Conservation (phyloP, 2,113 vertebrate genomes). For the Butorides virescens region DNA sequence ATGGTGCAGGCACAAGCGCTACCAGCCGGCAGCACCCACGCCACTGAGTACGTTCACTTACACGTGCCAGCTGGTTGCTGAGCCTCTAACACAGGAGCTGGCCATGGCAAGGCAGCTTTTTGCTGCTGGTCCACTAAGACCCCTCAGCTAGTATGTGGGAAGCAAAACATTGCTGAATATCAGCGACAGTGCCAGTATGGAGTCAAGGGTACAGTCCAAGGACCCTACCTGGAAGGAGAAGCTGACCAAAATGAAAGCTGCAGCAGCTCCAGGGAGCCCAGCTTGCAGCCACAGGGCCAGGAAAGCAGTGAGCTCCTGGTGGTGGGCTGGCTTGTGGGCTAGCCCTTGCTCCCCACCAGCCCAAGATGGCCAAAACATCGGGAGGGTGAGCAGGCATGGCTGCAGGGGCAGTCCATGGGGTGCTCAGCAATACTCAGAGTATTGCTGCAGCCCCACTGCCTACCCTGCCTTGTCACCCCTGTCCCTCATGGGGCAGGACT, state of each 20-base stretch:
- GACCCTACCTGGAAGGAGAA: not conserved
- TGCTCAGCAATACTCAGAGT: not conserved
- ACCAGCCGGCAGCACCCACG: not conserved
- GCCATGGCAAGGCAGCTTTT: not conserved
- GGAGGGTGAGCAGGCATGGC: not conserved
- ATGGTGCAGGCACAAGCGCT: not conserved
- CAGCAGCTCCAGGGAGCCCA: not conserved
- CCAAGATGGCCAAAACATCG: not conserved
- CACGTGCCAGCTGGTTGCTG: not conserved
- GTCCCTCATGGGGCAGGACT: not conserved
- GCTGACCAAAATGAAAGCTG: not conserved
- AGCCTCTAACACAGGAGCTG: fast-evolving
- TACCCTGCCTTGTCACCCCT: not conserved
- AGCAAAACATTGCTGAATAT: not conserved
- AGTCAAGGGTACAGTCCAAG: not conserved
- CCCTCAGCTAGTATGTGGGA: not conserved
- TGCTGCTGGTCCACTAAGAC: not conserved
- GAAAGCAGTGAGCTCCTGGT: not conserved
- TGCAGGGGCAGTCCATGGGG: fast-evolving
- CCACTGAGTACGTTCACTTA: too few species aligned
- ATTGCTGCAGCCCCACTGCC: not conserved
- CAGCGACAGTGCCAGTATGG: not conserved
- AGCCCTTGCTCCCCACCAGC: not conserved
- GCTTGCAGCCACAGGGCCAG: not conserved
- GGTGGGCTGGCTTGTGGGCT: fast-evolving